Conservation (phyloP, 2,797 vertebrate genomes). For the Dipus sagitta region DNA sequence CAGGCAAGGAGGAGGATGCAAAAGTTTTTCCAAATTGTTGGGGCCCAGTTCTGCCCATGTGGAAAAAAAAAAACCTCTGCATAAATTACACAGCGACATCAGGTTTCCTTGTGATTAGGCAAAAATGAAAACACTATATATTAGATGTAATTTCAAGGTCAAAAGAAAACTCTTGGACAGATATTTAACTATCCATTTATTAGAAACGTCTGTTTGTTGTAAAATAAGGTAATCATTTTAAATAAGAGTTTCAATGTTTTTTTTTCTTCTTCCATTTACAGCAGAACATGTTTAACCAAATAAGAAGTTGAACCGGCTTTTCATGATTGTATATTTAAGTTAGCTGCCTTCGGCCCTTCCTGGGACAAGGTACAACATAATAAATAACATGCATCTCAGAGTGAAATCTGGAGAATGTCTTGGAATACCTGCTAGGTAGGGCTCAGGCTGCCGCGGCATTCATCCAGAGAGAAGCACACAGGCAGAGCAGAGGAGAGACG, state of each 20-base stretch:
- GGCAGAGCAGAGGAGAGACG: not conserved
- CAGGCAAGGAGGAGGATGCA: not conserved
- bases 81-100: constrained; percentile 34
- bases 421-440: not conserved
- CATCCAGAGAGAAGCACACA: not conserved
- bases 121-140: constrained; percentile 57
- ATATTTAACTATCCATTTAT: constrained; percentile 54
- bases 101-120: constrained; percentile 38
- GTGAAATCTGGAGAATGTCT: constrained; percentile 60
- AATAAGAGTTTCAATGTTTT: not conserved
- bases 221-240: constrained; percentile 47
- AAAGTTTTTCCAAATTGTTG: not conserved
- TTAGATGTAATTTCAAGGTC: constrained; percentile 56
- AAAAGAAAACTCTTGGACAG: constrained; percentile 54
- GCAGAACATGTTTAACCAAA: constrained; percentile 34
- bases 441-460: not conserved
- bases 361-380: constrained; percentile 41
- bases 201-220: constrained; percentile 58
- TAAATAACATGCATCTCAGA: constrained; percentile 39
- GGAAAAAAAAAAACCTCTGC: not conserved
- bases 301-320: constrained; percentile 33
- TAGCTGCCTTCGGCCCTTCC: constrained; percentile 29
- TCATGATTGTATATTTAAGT: constrained; percentile 42
- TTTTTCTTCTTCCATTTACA: not conserved
- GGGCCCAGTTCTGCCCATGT: not conserved